These are phyloP conservation scores for Formica aserva DNA, from an alignment of 2,888 invertebrate genomes.

Conservation along the genomic window DNA sequence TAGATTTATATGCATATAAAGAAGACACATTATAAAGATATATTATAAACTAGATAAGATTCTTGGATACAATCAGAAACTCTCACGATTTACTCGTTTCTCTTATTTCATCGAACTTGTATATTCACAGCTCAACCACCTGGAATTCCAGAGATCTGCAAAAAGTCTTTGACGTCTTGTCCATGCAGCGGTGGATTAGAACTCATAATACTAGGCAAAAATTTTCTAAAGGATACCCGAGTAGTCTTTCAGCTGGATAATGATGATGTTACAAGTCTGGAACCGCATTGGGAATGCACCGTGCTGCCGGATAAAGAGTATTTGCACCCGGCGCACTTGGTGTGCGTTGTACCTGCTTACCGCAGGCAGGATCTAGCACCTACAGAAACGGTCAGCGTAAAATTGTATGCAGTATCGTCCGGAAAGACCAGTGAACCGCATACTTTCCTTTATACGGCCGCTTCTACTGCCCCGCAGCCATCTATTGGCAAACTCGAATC, in stretches of 20 bases:
- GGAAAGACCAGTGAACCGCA: slow-evolving; percentile 95
- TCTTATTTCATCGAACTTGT: slow-evolving; percentile 4
- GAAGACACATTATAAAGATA: neutral
- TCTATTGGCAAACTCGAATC: slow-evolving; percentile 81
- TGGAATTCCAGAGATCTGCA: slow-evolving; percentile 96
- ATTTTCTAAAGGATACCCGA: slow-evolving; percentile 95
- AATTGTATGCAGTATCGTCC: slow-evolving; percentile 93
- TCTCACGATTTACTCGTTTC: neutral
- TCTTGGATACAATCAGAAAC: neutral
- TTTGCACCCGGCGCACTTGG: slow-evolving; percentile 95
- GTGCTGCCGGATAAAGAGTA: slow-evolving; percentile 96
- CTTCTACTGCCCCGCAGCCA: slow-evolving; percentile 80
- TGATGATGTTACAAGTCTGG: slow-evolving; percentile 86
- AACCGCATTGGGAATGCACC: slow-evolving; percentile 91
- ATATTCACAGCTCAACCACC: slow-evolving; percentile 92
- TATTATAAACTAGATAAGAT: neutral
- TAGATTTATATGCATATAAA: neutral
- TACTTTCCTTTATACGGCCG: slow-evolving; percentile 91
- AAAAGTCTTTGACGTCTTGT: slow-evolving; percentile 93
- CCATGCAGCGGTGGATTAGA: slow-evolving; percentile 93
- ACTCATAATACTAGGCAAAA: slow-evolving; percentile 95
- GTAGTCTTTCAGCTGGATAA: slow-evolving; percentile 91
- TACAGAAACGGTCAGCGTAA: slow-evolving; percentile 90
- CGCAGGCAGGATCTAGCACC: slow-evolving; percentile 88
- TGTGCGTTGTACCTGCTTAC: slow-evolving; percentile 94